Percentiles rank a stretch among this genome's conserved stretches.
Evolutionary conservation across 2,888 invertebrate genomes (phyloP).

Genomic region (Cosmopolites sordidus): DNA sequence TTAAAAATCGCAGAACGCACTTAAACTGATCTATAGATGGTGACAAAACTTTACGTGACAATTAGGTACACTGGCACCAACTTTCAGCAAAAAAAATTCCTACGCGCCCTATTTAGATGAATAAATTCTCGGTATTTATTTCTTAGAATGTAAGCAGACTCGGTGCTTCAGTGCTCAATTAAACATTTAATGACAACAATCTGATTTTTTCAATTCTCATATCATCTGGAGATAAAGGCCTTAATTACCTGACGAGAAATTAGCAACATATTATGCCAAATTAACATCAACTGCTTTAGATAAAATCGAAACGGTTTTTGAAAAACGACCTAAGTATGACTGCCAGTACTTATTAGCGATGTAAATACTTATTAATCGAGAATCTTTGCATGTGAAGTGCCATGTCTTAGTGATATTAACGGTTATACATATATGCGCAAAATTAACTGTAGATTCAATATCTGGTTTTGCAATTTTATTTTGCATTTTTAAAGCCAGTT

Average conservation of each 20-base stretch:
- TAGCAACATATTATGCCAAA: conserved; percentile 14
- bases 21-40: too few relatives aligned
- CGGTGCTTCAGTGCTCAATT: not conserved
- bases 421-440: not conserved
- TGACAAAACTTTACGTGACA: too few relatives aligned
- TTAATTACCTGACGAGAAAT: conserved; percentile 10
- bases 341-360: not conserved
- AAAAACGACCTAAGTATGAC: not conserved
- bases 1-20: too few relatives aligned
- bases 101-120: too few relatives aligned
- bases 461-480: not conserved
- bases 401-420: not conserved
- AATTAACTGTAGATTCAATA: not conserved
- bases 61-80: too few relatives aligned
- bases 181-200: not conserved
- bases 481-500: too few relatives aligned
- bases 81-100: too few relatives aligned
- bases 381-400: not conserved
- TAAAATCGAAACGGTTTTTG: not conserved
- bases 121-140: too few relatives aligned
- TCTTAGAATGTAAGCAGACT: not conserved
- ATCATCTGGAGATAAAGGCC: not conserved
- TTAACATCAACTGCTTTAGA: conserved; percentile 9
- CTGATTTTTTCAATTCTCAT: not conserved
- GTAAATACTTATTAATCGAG: not conserved